Conservation (phyloP, 92 coral and sea anemone genomes). For the Epizoanthus scotinus region DNA sequence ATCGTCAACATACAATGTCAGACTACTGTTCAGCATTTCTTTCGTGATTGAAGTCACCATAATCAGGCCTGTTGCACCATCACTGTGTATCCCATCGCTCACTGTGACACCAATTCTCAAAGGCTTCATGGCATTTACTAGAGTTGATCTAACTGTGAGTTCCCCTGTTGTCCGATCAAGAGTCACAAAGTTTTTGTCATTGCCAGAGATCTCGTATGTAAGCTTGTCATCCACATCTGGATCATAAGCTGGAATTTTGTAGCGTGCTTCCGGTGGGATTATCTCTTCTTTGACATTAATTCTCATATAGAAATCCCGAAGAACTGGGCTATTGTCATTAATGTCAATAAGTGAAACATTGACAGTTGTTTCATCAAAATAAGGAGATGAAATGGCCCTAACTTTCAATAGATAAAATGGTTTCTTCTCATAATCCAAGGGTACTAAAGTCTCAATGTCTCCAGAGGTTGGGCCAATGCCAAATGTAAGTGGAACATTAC, state of each 20-base stretch:
- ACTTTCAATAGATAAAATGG: constrained; percentile 75
- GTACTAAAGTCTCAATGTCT: constrained; percentile 59
- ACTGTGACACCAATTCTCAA: constrained; percentile 68
- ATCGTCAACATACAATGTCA: constrained; percentile 73
- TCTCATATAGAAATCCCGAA: constrained; percentile 79
- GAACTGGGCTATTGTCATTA: constrained; percentile 84
- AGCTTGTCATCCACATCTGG: constrained; percentile 84
- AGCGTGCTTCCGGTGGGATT: constrained; percentile 69
- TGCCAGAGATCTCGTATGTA: constrained; percentile 49
- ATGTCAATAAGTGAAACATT: constrained; percentile 67
- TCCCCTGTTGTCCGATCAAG: constrained; percentile 76
- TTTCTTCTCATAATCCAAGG: constrained; percentile 79
- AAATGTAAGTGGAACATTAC: constrained; percentile 73
- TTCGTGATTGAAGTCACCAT: constrained; percentile 80
- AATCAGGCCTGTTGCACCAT: constrained; percentile 69
- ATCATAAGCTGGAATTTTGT: constrained; percentile 89
- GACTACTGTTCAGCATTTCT: constrained; percentile 73
- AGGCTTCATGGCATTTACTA: constrained; percentile 62
- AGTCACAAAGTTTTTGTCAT: constrained; percentile 69
- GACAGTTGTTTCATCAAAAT: constrained; percentile 70
- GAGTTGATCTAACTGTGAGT: constrained; percentile 75
- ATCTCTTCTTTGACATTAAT: constrained; percentile 73
- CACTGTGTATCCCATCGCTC: constrained; percentile 63
- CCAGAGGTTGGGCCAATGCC: constrained; percentile 69
- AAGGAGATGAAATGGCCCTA: constrained; percentile 75